Evolutionary conservation across 2,888 invertebrate species (phyloP).

Genomic region (Leptothorax acervorum): DNA sequence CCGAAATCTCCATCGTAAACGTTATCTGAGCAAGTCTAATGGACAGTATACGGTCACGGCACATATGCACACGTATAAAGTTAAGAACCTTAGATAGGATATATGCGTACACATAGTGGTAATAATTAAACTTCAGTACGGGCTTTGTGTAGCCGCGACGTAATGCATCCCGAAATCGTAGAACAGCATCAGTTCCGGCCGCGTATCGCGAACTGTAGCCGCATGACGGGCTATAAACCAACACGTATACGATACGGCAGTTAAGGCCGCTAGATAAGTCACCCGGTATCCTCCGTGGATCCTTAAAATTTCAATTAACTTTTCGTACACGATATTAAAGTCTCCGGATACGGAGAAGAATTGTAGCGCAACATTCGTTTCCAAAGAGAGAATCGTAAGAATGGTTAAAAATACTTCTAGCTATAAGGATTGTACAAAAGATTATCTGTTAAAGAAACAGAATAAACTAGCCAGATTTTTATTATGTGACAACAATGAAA

Average conservation of each 20-base stretch:
- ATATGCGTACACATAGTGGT: constrained; percentile 38
- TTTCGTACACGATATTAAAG: constrained; percentile 40
- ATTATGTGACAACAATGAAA: background rate
- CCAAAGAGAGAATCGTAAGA: background rate
- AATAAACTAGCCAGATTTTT: background rate
- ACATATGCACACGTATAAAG: constrained; percentile 25
- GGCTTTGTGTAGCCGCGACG: constrained; percentile 20
- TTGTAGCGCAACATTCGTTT: background rate
- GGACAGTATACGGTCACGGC: constrained; percentile 22
- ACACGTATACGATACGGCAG: constrained; percentile 56
- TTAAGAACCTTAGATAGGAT: constrained; percentile 45
- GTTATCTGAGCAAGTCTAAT: constrained; percentile 50
- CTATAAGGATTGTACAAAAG: background rate
- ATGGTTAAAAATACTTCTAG: background rate
- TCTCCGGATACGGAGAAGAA: background rate
- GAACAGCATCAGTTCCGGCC: constrained; percentile 41
- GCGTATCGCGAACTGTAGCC: constrained; percentile 28
- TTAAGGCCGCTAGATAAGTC: constrained; percentile 64
- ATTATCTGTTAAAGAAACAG: background rate
- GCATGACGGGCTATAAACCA: constrained; percentile 56
- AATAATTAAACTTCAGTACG: constrained; percentile 47
- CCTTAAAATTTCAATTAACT: constrained; percentile 68
- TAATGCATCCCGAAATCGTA: constrained; percentile 57
- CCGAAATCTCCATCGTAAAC: constrained; percentile 37
- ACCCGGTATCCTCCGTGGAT: constrained; percentile 27